A percentile compares a stretch with the other conserved stretches of the same genome.
These are phyloP conservation scores for Papilio demoleus DNA, from an alignment of 2,888 invertebrate species.

Conservation along the genomic window DNA sequence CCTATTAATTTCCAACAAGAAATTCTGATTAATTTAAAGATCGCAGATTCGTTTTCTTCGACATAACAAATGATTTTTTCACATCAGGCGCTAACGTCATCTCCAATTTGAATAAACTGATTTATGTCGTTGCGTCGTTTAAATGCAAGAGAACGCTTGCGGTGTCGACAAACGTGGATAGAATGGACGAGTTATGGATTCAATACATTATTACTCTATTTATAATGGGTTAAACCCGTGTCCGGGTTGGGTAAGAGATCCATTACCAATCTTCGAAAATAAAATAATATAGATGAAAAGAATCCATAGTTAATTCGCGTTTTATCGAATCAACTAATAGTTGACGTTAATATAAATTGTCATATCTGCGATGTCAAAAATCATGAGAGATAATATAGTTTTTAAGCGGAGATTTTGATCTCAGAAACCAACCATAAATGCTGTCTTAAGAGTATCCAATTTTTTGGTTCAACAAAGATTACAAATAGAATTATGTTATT, in stretches of 20 bases:
- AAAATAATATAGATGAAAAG: background rate
- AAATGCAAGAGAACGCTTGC: conserved; percentile 28
- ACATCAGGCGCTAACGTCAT: background rate
- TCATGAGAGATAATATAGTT: too few relatives aligned
- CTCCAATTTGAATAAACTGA: conserved; percentile 6
- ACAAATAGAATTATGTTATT: too few relatives aligned
- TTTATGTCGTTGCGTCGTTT: conserved; percentile 15
- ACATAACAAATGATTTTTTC: background rate
- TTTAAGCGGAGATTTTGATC: too few relatives aligned
- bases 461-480: too few relatives aligned
- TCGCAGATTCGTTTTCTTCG: too few relatives aligned
- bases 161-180: conserved; percentile 29
- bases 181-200: conserved; percentile 23
- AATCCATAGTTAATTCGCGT: background rate
- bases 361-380: too few relatives aligned
- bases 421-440: too few relatives aligned
- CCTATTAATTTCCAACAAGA: too few relatives aligned
- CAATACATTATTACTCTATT: conserved; percentile 23
- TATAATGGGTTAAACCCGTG: conserved; percentile 16
- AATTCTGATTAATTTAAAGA: too few relatives aligned
- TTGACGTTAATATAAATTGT: too few relatives aligned
- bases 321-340: background rate
- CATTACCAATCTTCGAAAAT: background rate
- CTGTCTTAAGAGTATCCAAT: too few relatives aligned
- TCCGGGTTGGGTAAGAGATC: conserved; percentile 12